A percentile compares a stretch with the other conserved stretches of the same genome.
These are phyloP conservation scores for Sebastes iracundus DNA, from an alignment of 2,797 vertebrate genomes.

Conservation along the genomic window DNA sequence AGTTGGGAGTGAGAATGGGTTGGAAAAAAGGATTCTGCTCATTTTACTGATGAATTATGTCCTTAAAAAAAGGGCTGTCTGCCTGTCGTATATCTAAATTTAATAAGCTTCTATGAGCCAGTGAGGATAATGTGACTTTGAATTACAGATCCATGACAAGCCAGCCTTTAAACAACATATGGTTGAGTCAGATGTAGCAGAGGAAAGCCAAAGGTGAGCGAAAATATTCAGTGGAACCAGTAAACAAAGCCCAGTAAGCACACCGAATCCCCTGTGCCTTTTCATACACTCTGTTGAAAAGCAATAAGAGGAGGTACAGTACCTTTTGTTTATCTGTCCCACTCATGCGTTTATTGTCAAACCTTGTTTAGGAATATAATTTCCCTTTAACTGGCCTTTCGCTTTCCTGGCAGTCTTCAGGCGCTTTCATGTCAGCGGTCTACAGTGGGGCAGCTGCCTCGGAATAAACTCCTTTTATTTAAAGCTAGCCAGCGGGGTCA, in stretches of 20 bases:
- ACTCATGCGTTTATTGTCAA: conserved; percentile 78
- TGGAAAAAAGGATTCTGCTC: conserved; percentile 9
- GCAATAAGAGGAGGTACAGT: conserved; percentile 79
- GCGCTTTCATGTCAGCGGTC: conserved; percentile 77
- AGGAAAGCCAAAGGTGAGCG: conserved; percentile 58
- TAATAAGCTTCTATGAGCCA: background rate
- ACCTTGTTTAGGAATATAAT: conserved; percentile 85
- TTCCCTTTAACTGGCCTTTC: conserved; percentile 83
- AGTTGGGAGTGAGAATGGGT: too few relatives aligned
- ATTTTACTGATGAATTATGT: conserved; percentile 17
- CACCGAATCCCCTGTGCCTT: conserved; percentile 71
- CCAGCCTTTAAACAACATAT: conserved; percentile 24
- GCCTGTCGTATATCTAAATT: background rate
- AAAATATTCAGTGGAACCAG: conserved; percentile 56
- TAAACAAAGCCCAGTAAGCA: conserved; percentile 62
- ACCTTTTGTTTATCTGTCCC: conserved; percentile 81
- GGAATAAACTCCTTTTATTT: conserved; percentile 85
- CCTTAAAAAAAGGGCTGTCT: conserved; percentile 5
- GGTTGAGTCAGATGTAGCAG: conserved; percentile 36
- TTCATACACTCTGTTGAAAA: conserved; percentile 75
- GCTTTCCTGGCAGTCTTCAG: conserved; percentile 76
- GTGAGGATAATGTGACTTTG: conserved; percentile 23
- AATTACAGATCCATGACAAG: conserved; percentile 25
- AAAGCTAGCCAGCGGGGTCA: conserved; percentile 85
- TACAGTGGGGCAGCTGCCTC: conserved; percentile 66